Conservation (phyloP, 2,888 invertebrate species). For the Epicampocera succincta region DNA sequence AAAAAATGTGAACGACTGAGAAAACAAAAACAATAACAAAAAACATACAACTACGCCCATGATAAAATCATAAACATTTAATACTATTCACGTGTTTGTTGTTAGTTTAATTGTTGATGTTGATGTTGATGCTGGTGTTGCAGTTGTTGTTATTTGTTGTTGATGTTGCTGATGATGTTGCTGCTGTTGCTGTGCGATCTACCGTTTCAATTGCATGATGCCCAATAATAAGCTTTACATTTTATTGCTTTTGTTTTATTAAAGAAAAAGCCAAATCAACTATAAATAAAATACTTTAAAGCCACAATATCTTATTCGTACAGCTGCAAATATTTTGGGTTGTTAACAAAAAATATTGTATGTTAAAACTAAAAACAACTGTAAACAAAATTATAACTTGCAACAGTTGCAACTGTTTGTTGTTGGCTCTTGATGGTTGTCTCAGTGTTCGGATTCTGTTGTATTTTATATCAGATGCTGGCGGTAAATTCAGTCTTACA, state of each 20-base stretch:
- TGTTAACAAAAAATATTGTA: not conserved
- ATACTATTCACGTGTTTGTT: constrained; percentile 65
- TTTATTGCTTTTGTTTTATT: constrained; percentile 46
- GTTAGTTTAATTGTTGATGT: constrained; percentile 41
- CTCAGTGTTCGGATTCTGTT: not conserved
- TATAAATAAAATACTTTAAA: constrained; percentile 20
- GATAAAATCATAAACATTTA: constrained; percentile 65
- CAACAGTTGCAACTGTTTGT: constrained; percentile 55
- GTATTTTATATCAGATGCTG: constrained; percentile 7
- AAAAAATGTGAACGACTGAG: not conserved
- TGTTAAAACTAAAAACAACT: constrained; percentile 27
- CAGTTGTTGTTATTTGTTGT: constrained; percentile 46
- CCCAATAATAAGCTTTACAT: constrained; percentile 66
- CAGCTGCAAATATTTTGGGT: constrained; percentile 48
- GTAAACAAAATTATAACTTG: constrained; percentile 56
- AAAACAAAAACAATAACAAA: not conserved
- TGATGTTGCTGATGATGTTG: constrained; percentile 39
- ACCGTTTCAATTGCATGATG: constrained; percentile 49
- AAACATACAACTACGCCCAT: not conserved
- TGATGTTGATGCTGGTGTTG: constrained; percentile 27
- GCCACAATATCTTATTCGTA: constrained; percentile 10
- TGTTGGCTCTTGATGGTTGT: not conserved
- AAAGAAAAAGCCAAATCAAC: not conserved
- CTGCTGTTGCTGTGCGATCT: constrained; percentile 27
- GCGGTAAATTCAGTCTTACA: constrained; percentile 5